A percentile compares a stretch with the other conserved stretches of the same genome.
Evolutionary conservation across 92 coral and sea anemone genomes (phyloP).

Genomic region (Phenganax marumi): DNA sequence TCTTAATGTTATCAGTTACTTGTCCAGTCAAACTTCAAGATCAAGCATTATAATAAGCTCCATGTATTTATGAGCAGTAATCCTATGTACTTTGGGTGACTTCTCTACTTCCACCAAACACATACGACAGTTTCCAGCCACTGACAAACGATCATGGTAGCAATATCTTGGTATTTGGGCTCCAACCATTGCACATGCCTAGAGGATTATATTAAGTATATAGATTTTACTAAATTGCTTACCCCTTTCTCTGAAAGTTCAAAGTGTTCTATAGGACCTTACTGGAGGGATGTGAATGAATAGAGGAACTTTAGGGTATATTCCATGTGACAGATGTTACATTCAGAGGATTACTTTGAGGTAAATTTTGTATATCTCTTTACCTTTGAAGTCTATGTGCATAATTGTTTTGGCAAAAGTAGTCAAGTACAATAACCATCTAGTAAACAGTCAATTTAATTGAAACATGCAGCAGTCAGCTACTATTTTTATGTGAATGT

Average conservation of each 20-base stretch:
- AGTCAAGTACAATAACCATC: too few relatives aligned
- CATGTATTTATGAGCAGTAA: not conserved
- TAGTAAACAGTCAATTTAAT: too few relatives aligned
- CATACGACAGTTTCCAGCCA: conserved; percentile 99
- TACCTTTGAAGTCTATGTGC: too few relatives aligned
- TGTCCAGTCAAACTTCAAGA: not conserved
- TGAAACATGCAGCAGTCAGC: too few relatives aligned
- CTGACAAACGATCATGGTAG: conserved; percentile 94
- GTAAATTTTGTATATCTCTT: too few relatives aligned
- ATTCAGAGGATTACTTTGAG: too few relatives aligned
- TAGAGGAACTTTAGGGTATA: too few relatives aligned
- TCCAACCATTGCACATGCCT: conserved; percentile 99
- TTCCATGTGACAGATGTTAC: too few relatives aligned
- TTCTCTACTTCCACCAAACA: conserved; percentile 97
- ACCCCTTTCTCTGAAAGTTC: not conserved
- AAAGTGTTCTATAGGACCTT: too few relatives aligned
- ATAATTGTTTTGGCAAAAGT: too few relatives aligned
- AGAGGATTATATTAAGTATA: not conserved
- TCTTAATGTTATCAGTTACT: not conserved
- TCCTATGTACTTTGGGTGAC: conserved; percentile 72
- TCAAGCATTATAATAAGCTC: not conserved
- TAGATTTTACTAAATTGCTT: not conserved
- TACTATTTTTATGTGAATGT: too few relatives aligned
- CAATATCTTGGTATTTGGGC: conserved; percentile 97
- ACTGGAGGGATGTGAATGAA: too few relatives aligned